Conservation (phyloP, 2,888 invertebrate genomes). For the Agonopterix heracliana region DNA sequence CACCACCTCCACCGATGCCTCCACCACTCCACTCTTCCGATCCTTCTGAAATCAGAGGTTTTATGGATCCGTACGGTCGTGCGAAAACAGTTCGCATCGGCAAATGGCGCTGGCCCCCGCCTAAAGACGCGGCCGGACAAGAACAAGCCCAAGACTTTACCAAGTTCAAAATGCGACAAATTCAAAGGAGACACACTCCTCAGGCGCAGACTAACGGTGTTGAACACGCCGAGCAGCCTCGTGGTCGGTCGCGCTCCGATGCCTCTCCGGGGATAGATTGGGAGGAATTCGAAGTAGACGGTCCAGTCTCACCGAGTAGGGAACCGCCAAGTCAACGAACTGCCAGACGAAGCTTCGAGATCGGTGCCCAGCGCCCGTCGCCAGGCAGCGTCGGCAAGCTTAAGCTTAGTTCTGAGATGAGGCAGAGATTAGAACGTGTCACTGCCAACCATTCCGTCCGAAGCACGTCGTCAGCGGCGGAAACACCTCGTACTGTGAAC, state of each 20-base stretch:
- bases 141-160: conserved; percentile 88
- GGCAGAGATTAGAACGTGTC: conserved; percentile 90
- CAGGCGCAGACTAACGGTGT: conserved; percentile 71
- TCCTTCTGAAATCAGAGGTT: conserved; percentile 87
- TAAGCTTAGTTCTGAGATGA: conserved; percentile 94
- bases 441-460: conserved; percentile 92
- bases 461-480: conserved; percentile 82
- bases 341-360: conserved; percentile 82
- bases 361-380: conserved; percentile 87
- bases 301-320: conserved; percentile 51
- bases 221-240: conserved; percentile 51
- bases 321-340: conserved; percentile 62
- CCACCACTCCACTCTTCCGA: conserved; percentile 88
- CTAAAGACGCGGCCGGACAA: conserved; percentile 80
- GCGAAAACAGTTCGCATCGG: conserved; percentile 97
- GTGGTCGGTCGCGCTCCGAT: conserved; percentile 61
- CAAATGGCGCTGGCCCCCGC: conserved; percentile 97
- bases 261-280: conserved; percentile 81
- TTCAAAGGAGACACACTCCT: conserved; percentile 87
- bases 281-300: conserved; percentile 90
- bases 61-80: conserved; percentile 92
- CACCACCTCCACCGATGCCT: conserved; percentile 93
- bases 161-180: conserved; percentile 91
- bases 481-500: conserved; percentile 83
- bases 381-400: conserved; percentile 94